These are phyloP conservation scores for Pseudomyrmex cubaensis DNA, from an alignment of 1,140 invertebrate species.

Conservation along the genomic window DNA sequence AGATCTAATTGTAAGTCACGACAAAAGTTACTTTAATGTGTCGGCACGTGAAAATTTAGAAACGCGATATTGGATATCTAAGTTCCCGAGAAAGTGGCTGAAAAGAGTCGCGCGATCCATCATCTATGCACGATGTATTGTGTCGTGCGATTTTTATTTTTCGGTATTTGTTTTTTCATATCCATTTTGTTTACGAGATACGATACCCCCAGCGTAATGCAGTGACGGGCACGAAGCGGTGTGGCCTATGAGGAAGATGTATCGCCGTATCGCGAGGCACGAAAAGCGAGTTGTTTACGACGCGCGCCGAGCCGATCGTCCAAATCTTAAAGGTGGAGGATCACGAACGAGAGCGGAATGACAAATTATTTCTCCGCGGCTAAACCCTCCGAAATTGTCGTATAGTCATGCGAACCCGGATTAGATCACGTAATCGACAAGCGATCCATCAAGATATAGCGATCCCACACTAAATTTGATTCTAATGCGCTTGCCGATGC, in stretches of 20 bases:
- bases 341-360: slow-evolving; percentile 61
- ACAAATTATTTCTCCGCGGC: slow-evolving; percentile 68
- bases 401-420: slow-evolving; percentile 64
- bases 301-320: slow-evolving; percentile 26
- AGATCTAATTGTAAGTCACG: background rate
- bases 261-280: slow-evolving; percentile 40
- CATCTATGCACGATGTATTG: slow-evolving; percentile 34
- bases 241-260: slow-evolving; percentile 48
- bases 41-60: slow-evolving; percentile 40
- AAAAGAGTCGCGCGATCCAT: slow-evolving; percentile 42
- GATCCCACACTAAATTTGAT: slow-evolving; percentile 66
- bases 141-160: slow-evolving; percentile 47
- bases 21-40: slow-evolving; percentile 25
- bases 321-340: slow-evolving; percentile 45
- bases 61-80: slow-evolving; percentile 31
- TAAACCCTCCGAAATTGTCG: slow-evolving; percentile 55
- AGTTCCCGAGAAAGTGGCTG: slow-evolving; percentile 45
- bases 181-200: slow-evolving; percentile 57
- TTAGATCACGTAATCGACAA: slow-evolving; percentile 69
- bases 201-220: slow-evolving; percentile 17
- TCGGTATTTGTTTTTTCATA: slow-evolving; percentile 60
- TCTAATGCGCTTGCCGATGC: slow-evolving; percentile 74
- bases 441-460: slow-evolving; percentile 70
- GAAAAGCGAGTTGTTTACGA: slow-evolving; percentile 35
- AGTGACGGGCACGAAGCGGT: slow-evolving; percentile 42